These are phyloP conservation scores for Paratilapia polleni DNA, from an alignment of 2,113 vertebrate species.

Conservation along the genomic window DNA sequence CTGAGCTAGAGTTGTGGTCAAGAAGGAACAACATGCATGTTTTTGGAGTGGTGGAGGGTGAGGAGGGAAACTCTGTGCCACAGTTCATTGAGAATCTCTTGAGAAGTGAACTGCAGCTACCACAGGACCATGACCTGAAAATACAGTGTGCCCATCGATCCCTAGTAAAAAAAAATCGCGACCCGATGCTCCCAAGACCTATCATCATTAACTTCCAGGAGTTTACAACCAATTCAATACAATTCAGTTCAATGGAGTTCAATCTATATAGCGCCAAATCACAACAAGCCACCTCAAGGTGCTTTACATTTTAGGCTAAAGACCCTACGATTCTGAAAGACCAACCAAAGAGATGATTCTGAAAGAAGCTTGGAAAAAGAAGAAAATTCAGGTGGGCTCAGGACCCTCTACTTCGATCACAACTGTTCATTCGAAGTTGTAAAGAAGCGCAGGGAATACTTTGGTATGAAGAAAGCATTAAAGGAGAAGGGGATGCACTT, in stretches of 20 bases:
- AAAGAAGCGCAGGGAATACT: not conserved
- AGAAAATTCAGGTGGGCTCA: not conserved
- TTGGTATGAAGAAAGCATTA: not conserved
- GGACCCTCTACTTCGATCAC: not conserved
- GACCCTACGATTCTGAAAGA: too few relatives aligned
- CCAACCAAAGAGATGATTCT: not conserved
- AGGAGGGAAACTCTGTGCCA: not conserved
- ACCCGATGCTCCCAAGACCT: not conserved
- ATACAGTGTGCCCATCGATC: not conserved
- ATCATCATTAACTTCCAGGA: not conserved
- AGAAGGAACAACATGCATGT: not conserved
- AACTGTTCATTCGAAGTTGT: not conserved
- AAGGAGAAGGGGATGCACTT: not conserved
- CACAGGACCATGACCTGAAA: not conserved
- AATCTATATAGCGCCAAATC: too few relatives aligned
- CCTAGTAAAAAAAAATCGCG: not conserved
- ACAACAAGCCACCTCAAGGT: too few relatives aligned
- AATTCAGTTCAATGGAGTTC: too few relatives aligned
- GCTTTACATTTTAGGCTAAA: too few relatives aligned
- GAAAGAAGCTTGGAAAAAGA: not conserved
- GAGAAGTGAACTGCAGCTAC: not conserved
- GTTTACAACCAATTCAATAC: not conserved
- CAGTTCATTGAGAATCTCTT: not conserved
- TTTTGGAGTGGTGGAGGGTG: not conserved
- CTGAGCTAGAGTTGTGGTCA: not conserved